Percentiles rank a stretch among this genome's conserved stretches.
phyloP scores from a whole-genome alignment of 2,888 invertebrate species.

The Mimas tiliae region DNA sequence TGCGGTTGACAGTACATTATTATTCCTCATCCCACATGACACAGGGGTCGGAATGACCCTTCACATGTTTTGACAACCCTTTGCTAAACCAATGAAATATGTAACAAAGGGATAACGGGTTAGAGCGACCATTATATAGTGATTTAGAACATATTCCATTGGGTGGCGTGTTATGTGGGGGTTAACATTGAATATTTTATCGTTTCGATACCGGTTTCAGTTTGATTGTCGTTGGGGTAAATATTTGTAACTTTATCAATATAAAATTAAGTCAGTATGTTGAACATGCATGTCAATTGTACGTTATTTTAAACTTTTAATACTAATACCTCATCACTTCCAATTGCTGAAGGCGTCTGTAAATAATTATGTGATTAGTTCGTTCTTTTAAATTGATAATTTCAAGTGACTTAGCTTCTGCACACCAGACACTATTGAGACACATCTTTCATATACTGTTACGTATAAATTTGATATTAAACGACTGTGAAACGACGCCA shows the following conservation, averaged over 20 bases:
- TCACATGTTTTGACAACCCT: constrained; percentile 62
- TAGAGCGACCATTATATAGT: constrained; percentile 25
- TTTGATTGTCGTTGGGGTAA: constrained; percentile 12
- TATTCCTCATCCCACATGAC: constrained; percentile 52
- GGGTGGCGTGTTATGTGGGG: constrained; percentile 40
- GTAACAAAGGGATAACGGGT: constrained; percentile 62
- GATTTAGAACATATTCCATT: constrained; percentile 65
- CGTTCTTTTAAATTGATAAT: no score
- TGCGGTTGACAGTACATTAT: constrained; percentile 51
- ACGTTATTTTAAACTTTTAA: background rate
- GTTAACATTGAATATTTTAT: constrained; percentile 28
- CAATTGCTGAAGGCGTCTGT: no score
- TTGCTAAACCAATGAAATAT: constrained; percentile 41
- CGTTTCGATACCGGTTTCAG: background rate
- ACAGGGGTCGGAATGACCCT: constrained; percentile 59
- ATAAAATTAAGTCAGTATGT: background rate
- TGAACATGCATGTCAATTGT: background rate
- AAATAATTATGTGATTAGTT: no score
- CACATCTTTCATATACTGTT: no score
- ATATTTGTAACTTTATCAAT: background rate
- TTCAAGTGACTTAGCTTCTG: no score
- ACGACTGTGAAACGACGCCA: no score
- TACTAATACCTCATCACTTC: no score
- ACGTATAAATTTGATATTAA: no score
- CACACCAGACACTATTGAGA: no score